A percentile compares a stretch with the other conserved stretches of the same genome.
Conservation (phyloP, 2,797 vertebrate genomes). For the Thamnophis elegans region DNA sequence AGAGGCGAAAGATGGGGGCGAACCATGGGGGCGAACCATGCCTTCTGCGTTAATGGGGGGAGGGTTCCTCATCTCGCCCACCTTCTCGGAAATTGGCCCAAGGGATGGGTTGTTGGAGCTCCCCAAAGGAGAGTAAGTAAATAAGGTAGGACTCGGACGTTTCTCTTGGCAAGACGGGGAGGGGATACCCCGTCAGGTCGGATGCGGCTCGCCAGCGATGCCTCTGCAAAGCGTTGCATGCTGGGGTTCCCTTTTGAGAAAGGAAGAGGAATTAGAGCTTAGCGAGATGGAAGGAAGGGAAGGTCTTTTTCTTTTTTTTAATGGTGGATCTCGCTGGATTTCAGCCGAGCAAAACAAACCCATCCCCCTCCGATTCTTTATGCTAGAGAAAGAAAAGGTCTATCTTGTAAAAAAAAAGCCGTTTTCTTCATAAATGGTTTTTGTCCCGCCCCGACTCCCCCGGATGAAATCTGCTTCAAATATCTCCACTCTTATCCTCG, state of each 20-base stretch:
- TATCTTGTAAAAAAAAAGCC: not conserved
- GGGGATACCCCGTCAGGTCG: not conserved
- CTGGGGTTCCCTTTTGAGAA: constrained; percentile 6
- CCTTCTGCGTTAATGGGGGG: not conserved
- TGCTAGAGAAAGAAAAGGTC: not conserved
- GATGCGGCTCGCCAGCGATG: not conserved
- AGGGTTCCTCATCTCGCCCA: not conserved
- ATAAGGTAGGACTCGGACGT: not conserved
- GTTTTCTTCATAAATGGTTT: not conserved
- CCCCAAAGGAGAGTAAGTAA: not conserved
- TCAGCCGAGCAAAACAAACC: not conserved
- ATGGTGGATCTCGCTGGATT: not conserved
- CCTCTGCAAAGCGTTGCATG: constrained; percentile 3
- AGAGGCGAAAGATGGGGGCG: not conserved
- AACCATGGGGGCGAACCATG: not conserved
- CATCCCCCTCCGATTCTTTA: not conserved
- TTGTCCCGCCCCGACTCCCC: not conserved
- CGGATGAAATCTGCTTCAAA: not conserved
- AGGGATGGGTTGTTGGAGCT: not conserved
- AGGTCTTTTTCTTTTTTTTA: not conserved
- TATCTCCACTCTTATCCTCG: not conserved
- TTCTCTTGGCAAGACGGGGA: not conserved
- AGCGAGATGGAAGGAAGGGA: not conserved
- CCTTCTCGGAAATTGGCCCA: not conserved
- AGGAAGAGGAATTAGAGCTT: not conserved